Conservation (phyloP, 2,888 invertebrate genomes). For the Tetheella fluctuosa region DNA sequence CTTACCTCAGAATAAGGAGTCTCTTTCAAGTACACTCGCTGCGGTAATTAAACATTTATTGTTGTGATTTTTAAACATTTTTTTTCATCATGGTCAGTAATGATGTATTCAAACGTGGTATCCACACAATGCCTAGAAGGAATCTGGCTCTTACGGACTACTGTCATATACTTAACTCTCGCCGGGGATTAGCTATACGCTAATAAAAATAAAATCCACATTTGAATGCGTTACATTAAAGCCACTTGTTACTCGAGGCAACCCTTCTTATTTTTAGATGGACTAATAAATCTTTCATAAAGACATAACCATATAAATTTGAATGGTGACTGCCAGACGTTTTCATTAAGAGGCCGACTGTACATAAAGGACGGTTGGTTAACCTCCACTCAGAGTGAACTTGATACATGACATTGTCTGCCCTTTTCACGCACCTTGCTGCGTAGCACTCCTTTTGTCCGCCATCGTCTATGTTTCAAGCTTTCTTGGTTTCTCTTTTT, state of each 20-base stretch:
- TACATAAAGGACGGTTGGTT: slow-evolving; percentile 61
- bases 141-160: background rate
- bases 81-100: background rate
- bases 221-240: background rate
- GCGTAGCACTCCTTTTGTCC: slow-evolving; percentile 45
- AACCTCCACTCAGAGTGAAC: slow-evolving; percentile 66
- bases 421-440: slow-evolving; percentile 74
- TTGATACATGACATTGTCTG: slow-evolving; percentile 84
- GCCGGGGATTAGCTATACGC: background rate
- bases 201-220: background rate
- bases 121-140: too few species aligned
- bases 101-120: too few species aligned
- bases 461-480: slow-evolving; percentile 37
- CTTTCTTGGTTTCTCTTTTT: slow-evolving; percentile 52
- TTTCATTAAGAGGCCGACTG: slow-evolving; percentile 42
- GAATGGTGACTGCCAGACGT: slow-evolving; percentile 9
- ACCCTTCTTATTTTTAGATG: background rate
- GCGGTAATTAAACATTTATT: background rate
- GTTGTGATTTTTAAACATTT: background rate
- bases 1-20: slow-evolving; percentile 68
- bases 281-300: slow-evolving; percentile 12
- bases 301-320: slow-evolving; percentile 14
- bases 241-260: background rate
- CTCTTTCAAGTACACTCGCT: slow-evolving; percentile 61
- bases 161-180: background rate